These are phyloP conservation scores for Glossosoma conforme DNA, from an alignment of 1,140 invertebrate species.

Conservation along the genomic window DNA sequence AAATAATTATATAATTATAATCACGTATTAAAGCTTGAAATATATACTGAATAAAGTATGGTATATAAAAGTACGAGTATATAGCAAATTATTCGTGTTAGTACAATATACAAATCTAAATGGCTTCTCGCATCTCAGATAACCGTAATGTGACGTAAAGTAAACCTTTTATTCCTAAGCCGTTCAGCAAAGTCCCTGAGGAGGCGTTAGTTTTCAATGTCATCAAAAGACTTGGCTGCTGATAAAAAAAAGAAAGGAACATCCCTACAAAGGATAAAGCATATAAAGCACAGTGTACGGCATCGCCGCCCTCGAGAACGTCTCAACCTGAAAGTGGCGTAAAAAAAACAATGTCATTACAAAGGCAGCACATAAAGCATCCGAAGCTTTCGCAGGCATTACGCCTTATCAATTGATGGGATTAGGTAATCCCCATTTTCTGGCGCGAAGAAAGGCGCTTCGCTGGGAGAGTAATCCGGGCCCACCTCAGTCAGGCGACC, in stretches of 20 bases:
- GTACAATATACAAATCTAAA: no score
- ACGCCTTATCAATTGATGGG: conserved; percentile 32
- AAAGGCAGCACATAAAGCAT: conserved; percentile 27
- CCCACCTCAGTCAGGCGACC: not conserved
- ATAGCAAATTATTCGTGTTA: no score
- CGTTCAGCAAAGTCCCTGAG: conserved; percentile 7
- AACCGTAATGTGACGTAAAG: conserved; percentile 23
- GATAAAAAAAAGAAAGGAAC: conserved; percentile 19
- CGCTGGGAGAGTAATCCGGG: conserved; percentile 8
- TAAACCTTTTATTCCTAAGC: conserved; percentile 24
- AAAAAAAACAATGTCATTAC: conserved; percentile 31
- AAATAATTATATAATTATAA: no score
- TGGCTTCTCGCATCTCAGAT: conserved; percentile 11
- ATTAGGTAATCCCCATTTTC: conserved; percentile 26
- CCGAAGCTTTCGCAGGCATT: conserved; percentile 21
- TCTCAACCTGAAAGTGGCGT: no score
- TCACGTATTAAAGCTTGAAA: no score
- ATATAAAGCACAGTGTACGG: not conserved
- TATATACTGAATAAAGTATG: no score
- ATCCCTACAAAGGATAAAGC: not conserved
- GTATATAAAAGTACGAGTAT: no score
- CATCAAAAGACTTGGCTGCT: conserved; percentile 25
- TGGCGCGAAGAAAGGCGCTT: conserved; percentile 17
- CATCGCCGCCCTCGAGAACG: not conserved
- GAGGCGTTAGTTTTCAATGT: conserved; percentile 21